Evolutionary conservation across 2,113 vertebrate species (phyloP), one percentile per base, ranked within the genome.

Genomic region (Vanacampus margaritifer): DNA sequence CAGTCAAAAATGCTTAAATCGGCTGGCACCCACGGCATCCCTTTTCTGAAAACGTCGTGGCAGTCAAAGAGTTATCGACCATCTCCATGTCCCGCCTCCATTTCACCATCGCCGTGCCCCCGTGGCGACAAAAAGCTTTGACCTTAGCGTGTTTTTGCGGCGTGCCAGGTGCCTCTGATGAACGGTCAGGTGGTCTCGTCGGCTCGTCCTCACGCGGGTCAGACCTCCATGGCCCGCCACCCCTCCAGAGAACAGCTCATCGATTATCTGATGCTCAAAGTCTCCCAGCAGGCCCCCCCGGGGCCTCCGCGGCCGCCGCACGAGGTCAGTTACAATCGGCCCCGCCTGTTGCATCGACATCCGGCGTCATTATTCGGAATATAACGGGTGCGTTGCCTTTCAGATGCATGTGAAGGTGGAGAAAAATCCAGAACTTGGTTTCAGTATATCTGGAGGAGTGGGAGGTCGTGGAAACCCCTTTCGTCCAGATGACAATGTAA

Each of bases 391-490:
- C 53, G 0, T 67, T 85, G 62, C 80, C 67, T 86, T 88, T 78
- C 89, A 99, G 97, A 91, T 98, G 76, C 93, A 91, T 72, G 93
- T 99, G 80, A 96, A 93, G 86, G 86, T 98, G 73, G 94, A 98
- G 87, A 99, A 99, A 89, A 97, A 98, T 85, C 97, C 97, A 48
- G 97, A 98, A 86, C 93, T 99, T 82, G 97, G 97, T 75, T 99
- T 99, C 91, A 99, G 97, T 89, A 98, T 99, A 93, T 98, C 97
- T 35, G 97, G 97, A 89, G 97, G 97, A 84, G 90, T 97, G 41
- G 96, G 95, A 56, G 96, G 97, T 13, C 94, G 96, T 86, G 96
- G 96, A 78, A 98, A 98, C 76, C 97, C 97, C 26, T 99, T 99
- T 82, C 94, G 84, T 75, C 96, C 96, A 64, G 96, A 97, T 24